Conservation (phyloP, 2,888 invertebrate species). For the Nephrotoma flavescens region DNA sequence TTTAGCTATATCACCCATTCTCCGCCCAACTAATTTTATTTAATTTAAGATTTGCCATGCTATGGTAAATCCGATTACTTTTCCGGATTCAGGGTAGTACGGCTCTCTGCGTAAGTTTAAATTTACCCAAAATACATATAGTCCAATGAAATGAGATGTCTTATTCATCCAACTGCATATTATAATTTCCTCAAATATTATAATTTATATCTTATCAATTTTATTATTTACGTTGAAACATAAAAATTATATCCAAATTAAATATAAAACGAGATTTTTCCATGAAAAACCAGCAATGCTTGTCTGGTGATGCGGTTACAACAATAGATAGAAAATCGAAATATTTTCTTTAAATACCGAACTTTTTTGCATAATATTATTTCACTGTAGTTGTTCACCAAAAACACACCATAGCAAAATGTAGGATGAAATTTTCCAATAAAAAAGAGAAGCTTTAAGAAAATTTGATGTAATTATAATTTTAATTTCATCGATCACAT, state of each 20-base stretch:
- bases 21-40: too few relatives aligned
- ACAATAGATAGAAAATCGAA: not conserved
- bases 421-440: not conserved
- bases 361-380: not conserved
- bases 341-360: not conserved
- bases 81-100: too few relatives aligned
- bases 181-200: too few relatives aligned
- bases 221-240: not conserved
- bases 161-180: too few relatives aligned
- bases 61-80: too few relatives aligned
- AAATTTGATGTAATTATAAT: not conserved
- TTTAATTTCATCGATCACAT: not conserved
- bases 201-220: not conserved
- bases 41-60: too few relatives aligned
- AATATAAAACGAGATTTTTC: not conserved
- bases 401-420: not conserved
- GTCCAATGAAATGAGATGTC: too few relatives aligned
- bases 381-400: not conserved
- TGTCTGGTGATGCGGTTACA: not conserved
- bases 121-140: too few relatives aligned
- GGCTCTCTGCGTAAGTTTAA: too few relatives aligned
- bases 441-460: not conserved
- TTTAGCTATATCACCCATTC: too few relatives aligned
- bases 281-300: not conserved
- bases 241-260: not conserved